Conservation (phyloP, 2,888 invertebrate species). For the Lymantria dispar region DNA sequence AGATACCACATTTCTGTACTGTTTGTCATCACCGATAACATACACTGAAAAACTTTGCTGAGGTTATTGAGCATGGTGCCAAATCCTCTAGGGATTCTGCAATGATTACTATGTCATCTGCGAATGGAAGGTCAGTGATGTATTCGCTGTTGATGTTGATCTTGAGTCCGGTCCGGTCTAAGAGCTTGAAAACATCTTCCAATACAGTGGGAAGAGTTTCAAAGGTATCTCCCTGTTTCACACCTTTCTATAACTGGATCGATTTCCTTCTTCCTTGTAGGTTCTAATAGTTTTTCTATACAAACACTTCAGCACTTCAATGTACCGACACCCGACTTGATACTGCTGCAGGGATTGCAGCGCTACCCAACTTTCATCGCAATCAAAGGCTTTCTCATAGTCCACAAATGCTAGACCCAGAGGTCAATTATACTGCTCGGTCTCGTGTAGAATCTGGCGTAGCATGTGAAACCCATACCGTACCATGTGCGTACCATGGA, state of each 20-base stretch:
- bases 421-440: conserved; percentile 7
- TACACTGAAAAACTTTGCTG: no score
- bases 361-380: conserved; percentile 9
- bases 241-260: background rate
- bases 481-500: no score
- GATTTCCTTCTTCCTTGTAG: background rate
- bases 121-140: no score
- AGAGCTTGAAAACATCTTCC: no score
- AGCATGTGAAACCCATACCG: background rate
- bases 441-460: conserved; percentile 4
- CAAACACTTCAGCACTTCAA: background rate
- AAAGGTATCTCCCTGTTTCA: background rate
- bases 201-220: no score
- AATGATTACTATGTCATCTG: no score
- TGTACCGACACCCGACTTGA: background rate
- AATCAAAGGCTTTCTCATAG: conserved; percentile 11
- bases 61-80: no score
- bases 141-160: no score
- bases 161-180: no score
- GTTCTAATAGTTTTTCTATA: background rate
- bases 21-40: no score
- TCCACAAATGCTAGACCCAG: conserved; percentile 10
- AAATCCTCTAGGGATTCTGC: no score
- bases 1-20: no score
- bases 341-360: conserved; percentile 7